Conservation (phyloP, 2,797 vertebrate species). For the Peromyscus nudipes region DNA sequence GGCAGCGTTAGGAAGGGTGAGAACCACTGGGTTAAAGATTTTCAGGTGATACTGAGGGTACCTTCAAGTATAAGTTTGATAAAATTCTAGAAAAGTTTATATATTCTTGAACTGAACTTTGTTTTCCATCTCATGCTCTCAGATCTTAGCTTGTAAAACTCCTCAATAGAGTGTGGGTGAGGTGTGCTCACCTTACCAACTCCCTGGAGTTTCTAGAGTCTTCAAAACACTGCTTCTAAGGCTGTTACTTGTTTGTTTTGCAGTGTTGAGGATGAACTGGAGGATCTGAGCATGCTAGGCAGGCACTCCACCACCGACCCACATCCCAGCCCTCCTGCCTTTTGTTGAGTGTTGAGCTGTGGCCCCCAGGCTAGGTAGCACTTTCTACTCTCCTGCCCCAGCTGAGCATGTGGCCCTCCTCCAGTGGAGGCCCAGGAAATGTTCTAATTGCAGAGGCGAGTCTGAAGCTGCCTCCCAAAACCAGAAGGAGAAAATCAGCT, state of each 20-base stretch:
- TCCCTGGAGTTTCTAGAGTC: conserved; percentile 20
- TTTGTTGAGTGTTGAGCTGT: not conserved
- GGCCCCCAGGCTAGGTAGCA: not conserved
- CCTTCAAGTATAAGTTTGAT: not conserved
- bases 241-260: not conserved
- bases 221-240: not conserved
- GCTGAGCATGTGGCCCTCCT: not conserved
- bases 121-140: not conserved
- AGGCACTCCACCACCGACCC: not conserved
- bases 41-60: not conserved
- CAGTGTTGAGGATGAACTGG: no score
- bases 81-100: not conserved
- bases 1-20: not conserved
- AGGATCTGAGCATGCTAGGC: not conserved
- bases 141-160: not conserved
- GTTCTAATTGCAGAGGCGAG: conserved; percentile 40
- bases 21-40: not conserved
- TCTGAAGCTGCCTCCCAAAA: conserved; percentile 61
- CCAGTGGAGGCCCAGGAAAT: conserved; percentile 34
- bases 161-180: not conserved
- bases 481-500: conserved; percentile 72
- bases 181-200: not conserved
- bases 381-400: not conserved
- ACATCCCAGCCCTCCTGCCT: not conserved
- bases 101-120: not conserved